Conservation (phyloP, 2,113 vertebrate species). For the Cyprinodon tularosa region DNA sequence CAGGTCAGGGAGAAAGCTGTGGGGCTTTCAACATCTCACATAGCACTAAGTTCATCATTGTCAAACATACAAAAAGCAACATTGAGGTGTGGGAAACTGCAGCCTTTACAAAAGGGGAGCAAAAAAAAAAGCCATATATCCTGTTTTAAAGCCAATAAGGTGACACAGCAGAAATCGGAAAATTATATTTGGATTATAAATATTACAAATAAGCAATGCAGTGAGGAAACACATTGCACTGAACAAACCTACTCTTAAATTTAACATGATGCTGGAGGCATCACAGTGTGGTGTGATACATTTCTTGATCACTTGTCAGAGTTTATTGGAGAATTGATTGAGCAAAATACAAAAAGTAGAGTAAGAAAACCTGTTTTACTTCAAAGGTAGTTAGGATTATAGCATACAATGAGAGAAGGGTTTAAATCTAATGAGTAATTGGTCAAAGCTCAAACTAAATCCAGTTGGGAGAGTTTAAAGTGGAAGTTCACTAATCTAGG, state of each 20-base stretch:
- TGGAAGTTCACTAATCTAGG: background rate
- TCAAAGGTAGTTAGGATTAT: too few species aligned
- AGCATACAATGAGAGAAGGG: background rate
- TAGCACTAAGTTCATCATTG: too few species aligned
- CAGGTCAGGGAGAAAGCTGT: background rate
- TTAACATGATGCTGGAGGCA: background rate
- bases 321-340: background rate
- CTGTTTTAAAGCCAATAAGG: background rate
- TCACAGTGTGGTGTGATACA: background rate
- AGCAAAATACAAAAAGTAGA: too few species aligned
- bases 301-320: background rate
- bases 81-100: background rate
- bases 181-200: too few species aligned
- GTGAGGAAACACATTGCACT: background rate
- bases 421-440: background rate
- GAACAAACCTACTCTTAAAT: background rate
- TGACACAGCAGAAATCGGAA: background rate
- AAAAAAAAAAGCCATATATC: background rate
- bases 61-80: too few species aligned
- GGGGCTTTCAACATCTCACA: too few species aligned
- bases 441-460: background rate
- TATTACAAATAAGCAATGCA: background rate
- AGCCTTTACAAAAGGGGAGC: background rate
- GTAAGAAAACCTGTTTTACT: background rate
- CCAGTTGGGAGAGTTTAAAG: background rate